phyloP scores from a whole-genome alignment of 2,888 invertebrate genomes.

The Pasiphila rectangulata region DNA sequence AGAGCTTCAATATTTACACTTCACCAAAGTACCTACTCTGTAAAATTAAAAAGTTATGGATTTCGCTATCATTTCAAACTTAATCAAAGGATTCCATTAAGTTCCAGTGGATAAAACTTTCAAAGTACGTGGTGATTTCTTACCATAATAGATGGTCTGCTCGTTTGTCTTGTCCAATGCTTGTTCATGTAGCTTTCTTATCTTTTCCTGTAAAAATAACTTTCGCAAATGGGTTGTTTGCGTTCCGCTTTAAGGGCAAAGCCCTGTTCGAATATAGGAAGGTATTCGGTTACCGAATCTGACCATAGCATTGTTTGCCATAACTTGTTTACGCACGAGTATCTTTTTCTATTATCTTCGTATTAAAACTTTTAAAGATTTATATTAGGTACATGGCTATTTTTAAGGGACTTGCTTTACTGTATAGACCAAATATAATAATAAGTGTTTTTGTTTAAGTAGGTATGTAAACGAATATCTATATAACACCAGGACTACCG shows the following conservation, averaged over 20 bases:
- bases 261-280: slow-evolving; percentile 6
- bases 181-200: slow-evolving; percentile 23
- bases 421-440: too few species aligned
- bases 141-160: slow-evolving; percentile 17
- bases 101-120: slow-evolving; percentile 16
- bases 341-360: too few species aligned
- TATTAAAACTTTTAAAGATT: too few species aligned
- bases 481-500: too few species aligned
- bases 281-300: slow-evolving; percentile 7
- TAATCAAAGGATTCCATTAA: slow-evolving; percentile 4
- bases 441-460: too few species aligned
- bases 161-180: slow-evolving; percentile 22
- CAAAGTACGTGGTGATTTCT: slow-evolving; percentile 18
- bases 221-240: slow-evolving; percentile 25
- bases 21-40: too few species aligned
- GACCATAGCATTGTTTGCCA: slow-evolving; percentile 2
- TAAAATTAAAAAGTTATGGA: background rate
- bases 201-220: slow-evolving; percentile 26
- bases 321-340: too few species aligned
- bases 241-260: slow-evolving; percentile 16
- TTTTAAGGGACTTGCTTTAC: too few species aligned
- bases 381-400: too few species aligned
- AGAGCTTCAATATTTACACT: too few species aligned
- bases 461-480: too few species aligned
- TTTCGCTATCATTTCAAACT: background rate